Percentiles rank a stretch among this genome's conserved stretches.
Evolutionary conservation across 2,113 vertebrate species (phyloP).

Genomic region (Cinclus mexicanus): DNA sequence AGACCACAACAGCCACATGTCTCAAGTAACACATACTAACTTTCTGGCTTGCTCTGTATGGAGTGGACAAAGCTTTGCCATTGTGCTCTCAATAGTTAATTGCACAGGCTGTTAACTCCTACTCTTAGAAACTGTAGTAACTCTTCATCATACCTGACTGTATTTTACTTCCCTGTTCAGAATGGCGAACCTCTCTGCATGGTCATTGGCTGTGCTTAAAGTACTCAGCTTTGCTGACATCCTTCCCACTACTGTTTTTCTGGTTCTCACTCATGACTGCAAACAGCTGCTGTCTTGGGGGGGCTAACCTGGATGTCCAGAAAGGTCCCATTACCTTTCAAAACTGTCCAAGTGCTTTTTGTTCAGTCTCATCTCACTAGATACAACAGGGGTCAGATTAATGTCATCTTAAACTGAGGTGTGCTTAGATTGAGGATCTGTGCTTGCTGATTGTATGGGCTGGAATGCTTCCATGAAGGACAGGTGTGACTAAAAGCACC

Average conservation of each 20-base stretch:
- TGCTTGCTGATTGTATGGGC: background rate
- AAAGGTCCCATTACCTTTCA: background rate
- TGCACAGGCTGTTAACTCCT: background rate
- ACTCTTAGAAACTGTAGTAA: background rate
- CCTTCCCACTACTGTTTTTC: background rate
- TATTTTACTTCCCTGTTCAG: background rate
- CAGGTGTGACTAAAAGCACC: background rate
- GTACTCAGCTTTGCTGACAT: background rate
- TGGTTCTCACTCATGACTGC: background rate
- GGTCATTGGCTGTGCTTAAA: background rate
- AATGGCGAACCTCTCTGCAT: background rate
- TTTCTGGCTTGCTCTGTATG: background rate
- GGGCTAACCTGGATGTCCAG: background rate
- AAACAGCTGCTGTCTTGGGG: background rate
- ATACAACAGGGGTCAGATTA: background rate
- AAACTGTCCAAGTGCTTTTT: background rate
- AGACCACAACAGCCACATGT: background rate
- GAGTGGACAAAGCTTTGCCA: background rate
- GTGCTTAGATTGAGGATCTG: background rate
- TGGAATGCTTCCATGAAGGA: background rate
- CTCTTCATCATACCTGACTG: background rate
- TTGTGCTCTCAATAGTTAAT: background rate
- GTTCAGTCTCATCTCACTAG: background rate
- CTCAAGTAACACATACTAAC: background rate
- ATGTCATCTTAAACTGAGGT: background rate